Conservation (phyloP, 2,888 invertebrate species). For the Cerastis leucographa region DNA sequence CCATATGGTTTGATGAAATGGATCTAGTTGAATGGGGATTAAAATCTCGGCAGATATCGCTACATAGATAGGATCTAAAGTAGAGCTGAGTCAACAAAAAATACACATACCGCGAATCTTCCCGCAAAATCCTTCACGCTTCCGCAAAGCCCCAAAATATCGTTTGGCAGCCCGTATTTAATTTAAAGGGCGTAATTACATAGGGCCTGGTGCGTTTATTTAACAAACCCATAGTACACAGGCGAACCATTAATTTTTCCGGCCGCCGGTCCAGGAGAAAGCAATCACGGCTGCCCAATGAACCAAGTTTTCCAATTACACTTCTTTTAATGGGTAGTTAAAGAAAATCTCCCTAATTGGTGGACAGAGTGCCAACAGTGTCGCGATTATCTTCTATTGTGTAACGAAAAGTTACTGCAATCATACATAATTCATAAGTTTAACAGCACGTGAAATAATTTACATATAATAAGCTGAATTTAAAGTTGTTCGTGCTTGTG, state of each 20-base stretch:
- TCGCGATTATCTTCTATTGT: constrained; percentile 69
- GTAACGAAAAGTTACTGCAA: constrained; percentile 70
- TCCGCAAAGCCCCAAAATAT: constrained; percentile 64
- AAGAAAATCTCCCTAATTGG: constrained; percentile 83
- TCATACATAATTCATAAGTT: constrained; percentile 74
- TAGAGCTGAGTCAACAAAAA: constrained; percentile 15
- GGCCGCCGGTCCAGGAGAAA: constrained; percentile 78
- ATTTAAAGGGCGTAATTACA: constrained; percentile 70
- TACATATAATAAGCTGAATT: constrained; percentile 61
- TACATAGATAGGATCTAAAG: neutral
- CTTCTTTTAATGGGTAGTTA: constrained; percentile 84
- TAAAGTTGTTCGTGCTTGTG: constrained; percentile 46
- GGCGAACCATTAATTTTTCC: constrained; percentile 82
- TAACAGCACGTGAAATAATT: constrained; percentile 64
- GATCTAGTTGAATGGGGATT: neutral
- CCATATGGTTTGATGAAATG: neutral
- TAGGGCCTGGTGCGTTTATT: constrained; percentile 67
- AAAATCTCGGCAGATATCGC: neutral
- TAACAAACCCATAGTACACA: constrained; percentile 76
- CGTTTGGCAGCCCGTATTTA: constrained; percentile 68
- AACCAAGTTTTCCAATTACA: constrained; percentile 86
- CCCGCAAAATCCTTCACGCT: constrained; percentile 47
- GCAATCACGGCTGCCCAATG: constrained; percentile 85
- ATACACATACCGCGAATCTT: constrained; percentile 21
- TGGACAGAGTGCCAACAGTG: constrained; percentile 76